Percentiles rank a stretch among this genome's conserved stretches.
phyloP scores from a whole-genome alignment of 2,888 invertebrate species.

The Eristalinus sepulchralis region DNA sequence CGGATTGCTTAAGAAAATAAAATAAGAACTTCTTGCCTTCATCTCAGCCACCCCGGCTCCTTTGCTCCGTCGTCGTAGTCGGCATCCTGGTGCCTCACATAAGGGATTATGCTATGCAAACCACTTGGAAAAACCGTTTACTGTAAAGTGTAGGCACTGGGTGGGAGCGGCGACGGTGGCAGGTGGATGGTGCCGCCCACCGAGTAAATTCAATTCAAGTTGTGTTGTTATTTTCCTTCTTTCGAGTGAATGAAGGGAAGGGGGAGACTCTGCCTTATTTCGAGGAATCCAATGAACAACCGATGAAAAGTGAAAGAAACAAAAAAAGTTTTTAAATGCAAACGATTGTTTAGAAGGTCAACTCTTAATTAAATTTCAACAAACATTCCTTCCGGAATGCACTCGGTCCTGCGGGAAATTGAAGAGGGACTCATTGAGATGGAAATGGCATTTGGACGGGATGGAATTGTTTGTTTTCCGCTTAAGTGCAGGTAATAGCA shows the following conservation, averaged over 20 bases:
- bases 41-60: neutral
- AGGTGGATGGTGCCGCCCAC: neutral
- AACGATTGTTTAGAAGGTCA: neutral
- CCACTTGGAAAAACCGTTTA: neutral
- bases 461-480: neutral
- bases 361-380: neutral
- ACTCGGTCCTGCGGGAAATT: neutral
- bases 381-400: neutral
- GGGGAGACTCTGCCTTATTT: neutral
- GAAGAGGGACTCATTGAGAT: neutral
- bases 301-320: neutral
- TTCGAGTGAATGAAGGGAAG: neutral
- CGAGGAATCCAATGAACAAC: neutral
- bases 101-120: neutral
- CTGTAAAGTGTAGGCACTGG: neutral
- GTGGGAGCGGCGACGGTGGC: neutral
- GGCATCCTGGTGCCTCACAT: neutral
- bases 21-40: neutral
- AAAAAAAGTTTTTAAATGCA: neutral
- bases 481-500: neutral
- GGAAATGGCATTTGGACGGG: neutral
- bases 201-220: neutral
- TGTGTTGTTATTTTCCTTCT: neutral
- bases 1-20: neutral
- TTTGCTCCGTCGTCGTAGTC: neutral